Evolutionary conservation across 2,113 vertebrate species (phyloP), one percentile per base, ranked within the genome.

Genomic region (Alces alces): DNA sequence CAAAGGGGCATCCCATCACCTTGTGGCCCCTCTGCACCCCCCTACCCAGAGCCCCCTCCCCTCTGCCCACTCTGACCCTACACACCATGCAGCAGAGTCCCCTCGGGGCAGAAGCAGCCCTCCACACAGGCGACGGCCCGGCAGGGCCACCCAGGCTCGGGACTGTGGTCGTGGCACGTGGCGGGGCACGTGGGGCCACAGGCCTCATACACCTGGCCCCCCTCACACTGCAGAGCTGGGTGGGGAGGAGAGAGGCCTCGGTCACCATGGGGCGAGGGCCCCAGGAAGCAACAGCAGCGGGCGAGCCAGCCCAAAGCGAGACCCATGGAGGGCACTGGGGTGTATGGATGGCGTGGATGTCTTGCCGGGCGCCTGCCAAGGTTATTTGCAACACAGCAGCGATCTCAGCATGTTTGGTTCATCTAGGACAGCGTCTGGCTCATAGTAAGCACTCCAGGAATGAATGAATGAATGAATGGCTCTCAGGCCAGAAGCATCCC

Each of bases 221-320:
- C 96, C 5, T 99, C 99, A 97, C 99, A 99, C 98, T 99, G 99
- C 96, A 99, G 91, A 14, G 99, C 99, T 99, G 98, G 19, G 58
- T 27, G 85, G 55, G 25, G 86, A 89, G 86, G 19, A 87, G 91
- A 93, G 7, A 89, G 60, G 9, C 27, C 39, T n/a, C 16, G 39
- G 27, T 94, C 39, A n/a, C 36, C 0, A 27, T 15, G 16, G 82
- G 2, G 13, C 47, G 14, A 43, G 57, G 82, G 12, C n/a, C 54
- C 28, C 8, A 60, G 58, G 25, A 84, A 14, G 54, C 39, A 28
- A 11, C 0, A 23, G 25, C 17, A 21, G 21, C 70, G 43, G 43
- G 50, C 0, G 9, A 82, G 8, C 4, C 43, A 23, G 21, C 52
- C 23, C 15, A 3, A 45, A n/a, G 14, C 1, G 36, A 66, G 21